These are phyloP conservation scores for Tachina lurida DNA, from an alignment of 2,888 invertebrate species.

Conservation along the genomic window DNA sequence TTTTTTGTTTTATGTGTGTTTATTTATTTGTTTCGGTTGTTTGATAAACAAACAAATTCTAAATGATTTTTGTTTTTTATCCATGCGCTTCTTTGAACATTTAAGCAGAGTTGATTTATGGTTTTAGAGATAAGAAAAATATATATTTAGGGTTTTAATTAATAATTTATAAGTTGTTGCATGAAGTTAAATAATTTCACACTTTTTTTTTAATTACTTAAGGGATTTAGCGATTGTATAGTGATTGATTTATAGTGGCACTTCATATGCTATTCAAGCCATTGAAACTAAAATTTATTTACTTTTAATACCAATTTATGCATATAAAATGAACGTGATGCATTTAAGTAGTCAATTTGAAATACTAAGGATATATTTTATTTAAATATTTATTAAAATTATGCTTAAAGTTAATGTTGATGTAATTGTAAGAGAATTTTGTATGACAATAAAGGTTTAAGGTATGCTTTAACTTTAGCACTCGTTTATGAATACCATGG, in stretches of 20 bases:
- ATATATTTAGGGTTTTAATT: conserved; percentile 41
- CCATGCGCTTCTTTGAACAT: conserved; percentile 19
- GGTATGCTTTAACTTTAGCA: too few relatives aligned
- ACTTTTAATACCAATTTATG: too few relatives aligned
- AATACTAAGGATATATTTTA: too few relatives aligned
- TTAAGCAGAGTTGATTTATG: conserved; percentile 61
- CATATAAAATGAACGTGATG: too few relatives aligned
- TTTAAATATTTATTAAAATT: too few relatives aligned
- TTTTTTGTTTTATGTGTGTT: conserved; percentile 32
- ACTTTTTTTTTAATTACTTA: conserved; percentile 3
- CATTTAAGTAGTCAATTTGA: too few relatives aligned
- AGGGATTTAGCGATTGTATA: neutral
- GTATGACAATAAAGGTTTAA: too few relatives aligned
- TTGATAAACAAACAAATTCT: conserved; percentile 57
- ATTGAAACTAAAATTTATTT: neutral
- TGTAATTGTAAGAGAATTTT: too few relatives aligned
- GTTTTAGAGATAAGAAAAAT: conserved; percentile 44
- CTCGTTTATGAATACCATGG: too few relatives aligned
- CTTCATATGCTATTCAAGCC: neutral
- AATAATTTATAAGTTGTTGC: conserved; percentile 41
- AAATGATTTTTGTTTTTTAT: conserved; percentile 52
- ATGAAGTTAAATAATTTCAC: conserved; percentile 33
- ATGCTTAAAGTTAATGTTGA: too few relatives aligned
- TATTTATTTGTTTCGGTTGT: conserved; percentile 40
- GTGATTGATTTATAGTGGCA: conserved; percentile 30